Percentiles rank a stretch among this genome's conserved stretches.
Evolutionary conservation across 2,888 invertebrate species (phyloP).

Genomic region (Napeogenes sylphis): DNA sequence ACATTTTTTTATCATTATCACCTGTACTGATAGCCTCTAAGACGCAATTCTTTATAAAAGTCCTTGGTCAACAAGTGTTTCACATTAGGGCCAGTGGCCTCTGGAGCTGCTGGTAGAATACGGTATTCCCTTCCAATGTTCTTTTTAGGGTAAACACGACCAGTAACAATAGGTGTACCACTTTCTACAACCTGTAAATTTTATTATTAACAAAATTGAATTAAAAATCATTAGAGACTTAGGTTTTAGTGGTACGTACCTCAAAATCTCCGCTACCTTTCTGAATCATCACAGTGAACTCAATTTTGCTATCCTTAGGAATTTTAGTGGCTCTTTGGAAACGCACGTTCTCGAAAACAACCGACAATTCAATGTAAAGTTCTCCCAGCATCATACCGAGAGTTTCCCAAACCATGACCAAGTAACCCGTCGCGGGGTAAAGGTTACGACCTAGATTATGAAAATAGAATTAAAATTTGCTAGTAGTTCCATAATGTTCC

Average conservation of each 20-base stretch:
- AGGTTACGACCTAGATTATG: conserved; percentile 79
- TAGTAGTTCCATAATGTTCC: too few species aligned
- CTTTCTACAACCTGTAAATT: conserved; percentile 79
- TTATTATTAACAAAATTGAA: too few species aligned
- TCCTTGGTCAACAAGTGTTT: conserved; percentile 79
- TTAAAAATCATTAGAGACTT: too few species aligned
- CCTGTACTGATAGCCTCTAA: conserved; percentile 84
- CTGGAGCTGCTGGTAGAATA: conserved; percentile 61
- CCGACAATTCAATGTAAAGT: conserved; percentile 83
- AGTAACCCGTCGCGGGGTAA: conserved; percentile 91
- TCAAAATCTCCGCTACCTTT: conserved; percentile 83
- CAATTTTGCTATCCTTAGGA: conserved; percentile 80
- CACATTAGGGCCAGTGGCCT: conserved; percentile 56
- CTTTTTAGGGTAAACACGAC: conserved; percentile 79
- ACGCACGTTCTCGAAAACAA: conserved; percentile 89
- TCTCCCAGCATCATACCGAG: conserved; percentile 84
- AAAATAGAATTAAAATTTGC: too few species aligned
- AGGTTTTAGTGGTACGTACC: conserved; percentile 43
- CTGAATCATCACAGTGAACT: conserved; percentile 83
- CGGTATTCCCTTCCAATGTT: conserved; percentile 76
- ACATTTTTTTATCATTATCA: conserved; percentile 35
- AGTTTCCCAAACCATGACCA: conserved; percentile 87
- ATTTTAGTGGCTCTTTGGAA: conserved; percentile 91
- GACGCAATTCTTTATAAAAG: conserved; percentile 83
- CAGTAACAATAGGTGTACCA: conserved; percentile 83